These are phyloP conservation scores for Solenopsis invicta DNA, from an alignment of 1,140 invertebrate species.

Conservation along the genomic window DNA sequence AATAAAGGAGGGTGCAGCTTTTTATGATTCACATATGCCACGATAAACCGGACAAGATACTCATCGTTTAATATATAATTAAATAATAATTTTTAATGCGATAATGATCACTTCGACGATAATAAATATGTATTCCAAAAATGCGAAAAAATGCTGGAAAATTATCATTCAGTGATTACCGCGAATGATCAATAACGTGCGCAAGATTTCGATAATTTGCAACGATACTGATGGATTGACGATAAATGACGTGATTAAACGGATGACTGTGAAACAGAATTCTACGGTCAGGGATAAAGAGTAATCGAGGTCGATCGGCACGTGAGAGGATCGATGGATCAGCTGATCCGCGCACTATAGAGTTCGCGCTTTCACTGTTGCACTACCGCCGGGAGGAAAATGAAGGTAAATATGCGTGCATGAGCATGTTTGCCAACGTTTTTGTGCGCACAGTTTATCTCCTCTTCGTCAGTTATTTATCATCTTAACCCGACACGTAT, in stretches of 20 bases:
- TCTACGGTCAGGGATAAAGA: neutral
- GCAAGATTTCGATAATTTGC: neutral
- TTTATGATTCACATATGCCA: neutral
- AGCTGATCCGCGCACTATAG: slow-evolving; percentile 47
- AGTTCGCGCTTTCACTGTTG: slow-evolving; percentile 49
- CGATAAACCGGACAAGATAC: neutral
- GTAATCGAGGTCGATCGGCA: neutral
- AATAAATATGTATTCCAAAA: neutral
- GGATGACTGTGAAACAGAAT: slow-evolving; percentile 9
- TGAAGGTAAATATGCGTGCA: neutral
- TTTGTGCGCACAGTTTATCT: slow-evolving; percentile 25
- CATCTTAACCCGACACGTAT: neutral
- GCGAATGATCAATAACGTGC: neutral
- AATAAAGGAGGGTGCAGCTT: neutral
- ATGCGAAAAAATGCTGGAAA: neutral
- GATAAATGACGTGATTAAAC: neutral
- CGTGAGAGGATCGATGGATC: slow-evolving; percentile 54
- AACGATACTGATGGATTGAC: neutral
- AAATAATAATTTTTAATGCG: neutral
- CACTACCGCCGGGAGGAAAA: slow-evolving; percentile 5
- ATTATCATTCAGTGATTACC: neutral
- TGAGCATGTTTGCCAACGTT: neutral
- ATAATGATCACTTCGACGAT: neutral
- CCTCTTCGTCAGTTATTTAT: slow-evolving; percentile 38
- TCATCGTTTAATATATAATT: neutral